Percentiles rank a stretch among this genome's conserved stretches.
These are phyloP conservation scores for Lichenostomus cassidix DNA, from an alignment of 2,113 vertebrate species.

Conservation along the genomic window DNA sequence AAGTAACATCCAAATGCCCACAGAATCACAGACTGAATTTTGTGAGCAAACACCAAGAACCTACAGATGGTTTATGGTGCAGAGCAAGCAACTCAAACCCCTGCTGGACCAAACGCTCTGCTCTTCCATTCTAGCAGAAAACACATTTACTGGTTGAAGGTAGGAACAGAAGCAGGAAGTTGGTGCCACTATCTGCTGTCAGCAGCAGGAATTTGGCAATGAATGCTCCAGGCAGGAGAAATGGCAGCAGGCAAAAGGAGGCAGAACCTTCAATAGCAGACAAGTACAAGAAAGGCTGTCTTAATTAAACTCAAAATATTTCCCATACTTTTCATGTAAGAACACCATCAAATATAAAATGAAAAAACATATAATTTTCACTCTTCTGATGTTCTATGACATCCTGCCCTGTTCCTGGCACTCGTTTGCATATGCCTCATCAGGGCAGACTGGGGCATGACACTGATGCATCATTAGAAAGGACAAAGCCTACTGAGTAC, in stretches of 20 bases:
- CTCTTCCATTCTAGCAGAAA: background rate
- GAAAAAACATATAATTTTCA: background rate
- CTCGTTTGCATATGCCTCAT: background rate
- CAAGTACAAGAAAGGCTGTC: background rate
- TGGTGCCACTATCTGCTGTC: background rate
- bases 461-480: background rate
- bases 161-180: background rate
- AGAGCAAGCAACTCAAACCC: background rate
- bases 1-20: background rate
- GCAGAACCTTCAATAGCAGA: background rate
- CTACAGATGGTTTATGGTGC: background rate
- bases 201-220: background rate
- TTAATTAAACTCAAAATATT: background rate
- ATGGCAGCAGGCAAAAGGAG: background rate
- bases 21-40: background rate
- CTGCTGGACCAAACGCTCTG: background rate
- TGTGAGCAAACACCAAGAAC: background rate
- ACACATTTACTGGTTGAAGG: background rate
- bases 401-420: background rate
- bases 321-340: background rate
- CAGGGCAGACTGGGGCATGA: background rate
- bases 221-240: background rate
- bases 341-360: background rate
- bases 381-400: background rate
- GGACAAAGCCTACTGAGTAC: background rate